These are phyloP conservation scores for Taeniopygia guttata DNA, from an alignment of 2,797 vertebrate genomes.

Conservation along the genomic window DNA sequence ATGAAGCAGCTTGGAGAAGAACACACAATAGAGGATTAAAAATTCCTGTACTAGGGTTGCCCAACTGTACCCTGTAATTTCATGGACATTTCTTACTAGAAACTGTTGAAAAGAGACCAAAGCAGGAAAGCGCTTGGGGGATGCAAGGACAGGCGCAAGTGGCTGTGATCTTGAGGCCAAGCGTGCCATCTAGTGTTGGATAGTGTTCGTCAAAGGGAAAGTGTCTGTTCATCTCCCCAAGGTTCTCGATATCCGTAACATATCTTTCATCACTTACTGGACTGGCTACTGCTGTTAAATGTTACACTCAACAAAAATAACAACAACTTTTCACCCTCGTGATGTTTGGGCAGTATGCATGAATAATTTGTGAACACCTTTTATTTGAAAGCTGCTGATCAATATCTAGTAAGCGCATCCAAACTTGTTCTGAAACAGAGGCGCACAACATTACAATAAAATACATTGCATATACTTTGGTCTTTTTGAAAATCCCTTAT, in stretches of 20 bases:
- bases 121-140: rapidly evolving
- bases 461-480: background rate
- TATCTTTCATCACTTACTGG: background rate
- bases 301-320: background rate
- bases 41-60: background rate
- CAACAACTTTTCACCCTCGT: background rate
- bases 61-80: background rate
- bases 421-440: background rate
- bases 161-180: slow-evolving; percentile 64
- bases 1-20: background rate
- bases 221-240: rapidly evolving
- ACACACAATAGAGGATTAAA: background rate
- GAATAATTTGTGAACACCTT: background rate
- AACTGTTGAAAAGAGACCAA: background rate
- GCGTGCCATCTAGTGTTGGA: slow-evolving; percentile 77
- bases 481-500: background rate
- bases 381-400: background rate
- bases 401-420: background rate
- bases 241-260: background rate
- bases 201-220: background rate
- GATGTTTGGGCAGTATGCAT: background rate
- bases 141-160: background rate
- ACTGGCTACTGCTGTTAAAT: background rate
- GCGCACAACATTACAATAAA: background rate
- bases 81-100: background rate